phyloP scores from a whole-genome alignment of 2,797 vertebrate species.

The Borostomias antarcticus region DNA sequence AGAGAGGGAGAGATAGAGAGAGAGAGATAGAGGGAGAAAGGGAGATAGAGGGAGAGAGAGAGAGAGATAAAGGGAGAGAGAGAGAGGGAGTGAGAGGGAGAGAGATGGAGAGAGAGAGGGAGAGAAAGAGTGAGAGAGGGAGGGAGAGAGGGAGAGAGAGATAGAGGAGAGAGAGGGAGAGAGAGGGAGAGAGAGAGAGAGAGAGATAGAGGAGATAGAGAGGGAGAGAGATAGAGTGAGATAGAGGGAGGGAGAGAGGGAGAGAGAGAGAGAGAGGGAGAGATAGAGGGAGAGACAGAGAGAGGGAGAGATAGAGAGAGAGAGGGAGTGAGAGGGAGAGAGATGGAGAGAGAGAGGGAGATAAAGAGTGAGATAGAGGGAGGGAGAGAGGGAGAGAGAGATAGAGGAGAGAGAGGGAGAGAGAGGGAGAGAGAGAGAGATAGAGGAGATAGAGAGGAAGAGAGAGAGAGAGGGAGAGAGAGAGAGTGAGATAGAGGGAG shows the following conservation, averaged over 20 bases:
- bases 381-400: background rate
- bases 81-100: background rate
- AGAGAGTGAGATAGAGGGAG: background rate
- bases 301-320: constrained; percentile 8
- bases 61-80: background rate
- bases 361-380: background rate
- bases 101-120: background rate
- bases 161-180: constrained; percentile 1
- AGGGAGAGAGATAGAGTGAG: background rate
- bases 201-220: background rate
- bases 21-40: constrained; percentile 17
- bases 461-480: constrained; percentile 16
- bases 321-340: background rate
- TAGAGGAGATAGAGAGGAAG: constrained; percentile 21
- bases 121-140: background rate
- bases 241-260: background rate
- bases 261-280: background rate
- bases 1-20: constrained; percentile 6
- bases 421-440: background rate
- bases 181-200: constrained; percentile 1
- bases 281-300: background rate
- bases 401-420: background rate
- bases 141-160: background rate
- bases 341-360: background rate
- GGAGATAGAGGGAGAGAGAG: constrained; percentile 7